Base-by-base conservation (phyloP, 1,140 invertebrate species). In the Phymastichus coffea region DNA sequence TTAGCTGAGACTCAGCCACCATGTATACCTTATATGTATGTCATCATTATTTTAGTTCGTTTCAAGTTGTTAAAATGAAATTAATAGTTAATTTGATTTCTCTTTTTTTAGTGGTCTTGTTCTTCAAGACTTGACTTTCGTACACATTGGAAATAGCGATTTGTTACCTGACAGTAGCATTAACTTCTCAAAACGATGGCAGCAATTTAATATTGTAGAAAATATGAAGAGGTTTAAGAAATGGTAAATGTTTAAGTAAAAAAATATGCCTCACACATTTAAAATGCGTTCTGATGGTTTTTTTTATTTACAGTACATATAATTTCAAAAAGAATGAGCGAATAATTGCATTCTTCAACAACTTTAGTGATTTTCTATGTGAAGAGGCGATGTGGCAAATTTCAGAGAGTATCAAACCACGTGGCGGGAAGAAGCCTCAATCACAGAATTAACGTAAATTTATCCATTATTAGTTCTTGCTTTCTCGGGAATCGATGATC, bases 301-400 rank as follows among this genome's bases (percentile, higher is more conserved):
- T 53, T 63, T 63, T 70, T 70, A 63, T 75, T 83, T 81, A 20
- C 74, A 88, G 87, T 60, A 83, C 90, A 55, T 94, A 94, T 81
- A 86, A 84, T 67, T 94, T 93, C 74, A 94, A 93, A 78, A 92
- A 91, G 70, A 93, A 95, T 75, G 94, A 97, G 72, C 87, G 89
- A 63, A 95, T 99, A 40, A 89, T 98, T 68, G 84, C 88, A 54
- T 96, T 97, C 82, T 97, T 99, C 82, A 94, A 95, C 77, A 94
- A 96, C 80, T 99, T 99, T 81, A 92, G 97, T 71, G 90, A 98
- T 76, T 93, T 90, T 74, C 84, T 97, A 62, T 91, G 88, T 76
- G 97, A 99, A 81, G 96, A 99, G 75, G 89, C 93, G 40, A 93
- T 98, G 87, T 99, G 96, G 96, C 92, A 96, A 76, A 91, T 97